A percentile compares a stretch with the other conserved stretches of the same genome.
Evolutionary conservation across 1,140 invertebrate genomes (phyloP).

Genomic region (Pectinophora gossypiella): DNA sequence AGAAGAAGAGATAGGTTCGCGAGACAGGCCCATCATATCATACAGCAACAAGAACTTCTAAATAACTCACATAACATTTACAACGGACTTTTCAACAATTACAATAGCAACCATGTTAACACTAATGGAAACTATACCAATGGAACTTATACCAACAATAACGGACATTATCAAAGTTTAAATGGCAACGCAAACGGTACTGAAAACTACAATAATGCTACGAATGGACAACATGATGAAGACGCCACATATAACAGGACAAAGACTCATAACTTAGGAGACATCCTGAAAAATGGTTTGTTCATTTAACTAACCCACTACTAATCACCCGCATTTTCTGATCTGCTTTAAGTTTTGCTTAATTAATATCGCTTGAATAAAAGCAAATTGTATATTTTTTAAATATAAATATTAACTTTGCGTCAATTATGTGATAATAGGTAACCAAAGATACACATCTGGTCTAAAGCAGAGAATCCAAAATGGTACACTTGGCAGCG

Average conservation of each 20-base stretch:
- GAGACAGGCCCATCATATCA: constrained; percentile 52
- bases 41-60: constrained; percentile 52
- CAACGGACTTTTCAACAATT: constrained; percentile 32
- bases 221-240: constrained; percentile 35
- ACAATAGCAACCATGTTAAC: neutral
- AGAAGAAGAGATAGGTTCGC: constrained; percentile 50
- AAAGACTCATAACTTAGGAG: constrained; percentile 33
- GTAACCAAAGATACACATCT: constrained; percentile 74
- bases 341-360: constrained; percentile 1
- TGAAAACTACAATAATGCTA: constrained; percentile 31
- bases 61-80: constrained; percentile 42
- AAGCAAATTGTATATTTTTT: neutral
- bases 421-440: constrained; percentile 26
- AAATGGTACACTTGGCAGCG: constrained; percentile 72
- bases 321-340: constrained; percentile 20
- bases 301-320: constrained; percentile 53
- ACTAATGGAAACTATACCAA: constrained; percentile 13
- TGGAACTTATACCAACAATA: constrained; percentile 10
- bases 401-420: neutral
- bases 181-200: constrained; percentile 22
- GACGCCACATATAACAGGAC: constrained; percentile 29
- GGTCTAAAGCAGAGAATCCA: constrained; percentile 76
- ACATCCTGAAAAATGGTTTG: constrained; percentile 64
- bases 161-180: constrained; percentile 13
- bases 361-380: neutral